Percentiles rank a stretch among this genome's conserved stretches.
phyloP scores from a whole-genome alignment of 2,797 vertebrate genomes.

The Nannoperca australis region DNA sequence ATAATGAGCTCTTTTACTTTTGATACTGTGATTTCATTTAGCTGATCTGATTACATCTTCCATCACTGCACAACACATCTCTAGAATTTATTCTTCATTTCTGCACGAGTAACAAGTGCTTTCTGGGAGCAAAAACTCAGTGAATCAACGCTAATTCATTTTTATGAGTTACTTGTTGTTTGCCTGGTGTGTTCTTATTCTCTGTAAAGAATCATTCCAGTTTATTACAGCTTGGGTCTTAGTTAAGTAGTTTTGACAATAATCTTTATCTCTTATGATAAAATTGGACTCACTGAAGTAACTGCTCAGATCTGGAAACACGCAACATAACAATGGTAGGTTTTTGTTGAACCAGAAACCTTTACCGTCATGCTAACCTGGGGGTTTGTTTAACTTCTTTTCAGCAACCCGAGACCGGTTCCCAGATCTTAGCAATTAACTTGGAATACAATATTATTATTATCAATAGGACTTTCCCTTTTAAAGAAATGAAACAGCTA shows the following conservation, averaged over 20 bases:
- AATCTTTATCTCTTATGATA: not conserved
- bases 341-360: not conserved
- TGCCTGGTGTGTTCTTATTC: not conserved
- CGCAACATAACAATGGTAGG: not conserved
- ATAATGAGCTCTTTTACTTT: not conserved
- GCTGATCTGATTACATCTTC: not conserved
- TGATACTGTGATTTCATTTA: not conserved
- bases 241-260: not conserved
- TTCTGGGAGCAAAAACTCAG: not conserved
- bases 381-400: not conserved
- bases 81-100: not conserved
- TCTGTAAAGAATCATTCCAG: not conserved
- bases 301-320: constrained; percentile 8
- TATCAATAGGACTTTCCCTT: constrained; percentile 4
- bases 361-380: not conserved
- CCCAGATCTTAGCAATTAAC: not conserved
- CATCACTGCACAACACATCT: not conserved
- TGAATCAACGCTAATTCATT: not conserved
- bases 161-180: not conserved
- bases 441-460: not conserved
- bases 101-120: not conserved
- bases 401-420: not conserved
- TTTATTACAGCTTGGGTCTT: not conserved
- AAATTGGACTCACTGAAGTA: not conserved
- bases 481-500: not conserved